Conservation (phyloP, 2,888 invertebrate genomes). For the Polyommatus icarus region DNA sequence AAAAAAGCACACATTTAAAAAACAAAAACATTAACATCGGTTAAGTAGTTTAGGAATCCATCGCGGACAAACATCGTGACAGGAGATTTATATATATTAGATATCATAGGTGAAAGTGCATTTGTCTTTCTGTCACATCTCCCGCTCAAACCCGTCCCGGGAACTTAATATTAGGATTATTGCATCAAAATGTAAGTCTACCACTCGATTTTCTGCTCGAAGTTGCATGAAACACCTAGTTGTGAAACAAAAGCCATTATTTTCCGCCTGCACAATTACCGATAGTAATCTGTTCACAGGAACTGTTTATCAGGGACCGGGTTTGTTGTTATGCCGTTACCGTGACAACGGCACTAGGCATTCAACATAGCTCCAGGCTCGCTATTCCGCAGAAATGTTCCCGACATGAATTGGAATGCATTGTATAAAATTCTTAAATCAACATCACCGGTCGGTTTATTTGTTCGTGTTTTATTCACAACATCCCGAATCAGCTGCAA, state of each 20-base stretch:
- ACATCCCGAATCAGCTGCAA: slow-evolving; percentile 1
- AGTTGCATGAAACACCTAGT: background rate
- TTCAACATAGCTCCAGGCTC: background rate
- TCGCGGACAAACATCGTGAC: too few relatives aligned
- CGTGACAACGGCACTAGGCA: background rate
- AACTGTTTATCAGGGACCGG: slow-evolving; percentile 9
- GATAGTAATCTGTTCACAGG: slow-evolving; percentile 7
- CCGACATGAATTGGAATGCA: background rate
- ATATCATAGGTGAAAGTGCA: too few relatives aligned
- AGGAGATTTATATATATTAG: too few relatives aligned
- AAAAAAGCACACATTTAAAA: too few relatives aligned
- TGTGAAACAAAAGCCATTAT: background rate
- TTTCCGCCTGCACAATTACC: background rate
- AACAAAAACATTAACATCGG: too few relatives aligned
- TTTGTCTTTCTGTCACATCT: background rate
- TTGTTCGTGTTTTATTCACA: background rate
- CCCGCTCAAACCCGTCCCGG: background rate
- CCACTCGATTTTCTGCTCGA: background rate
- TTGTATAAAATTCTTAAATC: background rate
- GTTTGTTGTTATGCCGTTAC: background rate
- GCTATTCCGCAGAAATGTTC: slow-evolving; percentile 8
- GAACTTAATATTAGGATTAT: background rate
- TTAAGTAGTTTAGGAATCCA: too few relatives aligned
- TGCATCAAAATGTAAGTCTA: background rate
- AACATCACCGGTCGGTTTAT: background rate